Conservation (phyloP, 2,113 vertebrate species). For the Toxostoma redivivum region DNA sequence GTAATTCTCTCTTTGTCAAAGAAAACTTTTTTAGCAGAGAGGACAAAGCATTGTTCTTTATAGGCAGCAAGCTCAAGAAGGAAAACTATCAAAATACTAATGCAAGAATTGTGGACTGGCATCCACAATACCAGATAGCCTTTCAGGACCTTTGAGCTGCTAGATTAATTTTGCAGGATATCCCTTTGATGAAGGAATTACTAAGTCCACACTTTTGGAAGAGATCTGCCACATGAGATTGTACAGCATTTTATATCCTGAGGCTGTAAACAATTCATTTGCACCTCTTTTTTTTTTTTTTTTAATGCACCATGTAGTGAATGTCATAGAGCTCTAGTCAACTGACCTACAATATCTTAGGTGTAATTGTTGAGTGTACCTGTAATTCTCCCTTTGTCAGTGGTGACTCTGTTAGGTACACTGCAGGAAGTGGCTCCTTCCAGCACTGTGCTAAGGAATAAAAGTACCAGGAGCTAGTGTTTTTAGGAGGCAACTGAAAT, state of each 20-base stretch:
- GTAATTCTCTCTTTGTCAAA: not conserved
- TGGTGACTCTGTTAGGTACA: not conserved
- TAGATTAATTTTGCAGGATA: not conserved
- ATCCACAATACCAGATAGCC: not conserved
- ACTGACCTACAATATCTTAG: not conserved
- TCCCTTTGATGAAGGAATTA: not conserved
- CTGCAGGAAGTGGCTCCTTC: not conserved
- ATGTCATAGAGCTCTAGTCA: not conserved
- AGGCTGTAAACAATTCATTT: not conserved
- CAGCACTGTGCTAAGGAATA: not conserved
- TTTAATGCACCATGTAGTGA: not conserved
- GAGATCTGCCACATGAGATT: not conserved
- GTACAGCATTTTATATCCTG: not conserved
- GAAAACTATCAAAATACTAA: not conserved
- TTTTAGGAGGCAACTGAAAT: not conserved
- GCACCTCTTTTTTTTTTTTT: not conserved
- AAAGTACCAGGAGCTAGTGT: not conserved
- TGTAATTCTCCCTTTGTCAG: not conserved
- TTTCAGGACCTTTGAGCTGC: not conserved
- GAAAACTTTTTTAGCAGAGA: not conserved
- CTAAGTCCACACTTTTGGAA: not conserved
- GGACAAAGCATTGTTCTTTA: not conserved
- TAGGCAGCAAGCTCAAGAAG: not conserved
- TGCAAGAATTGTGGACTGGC: not conserved
- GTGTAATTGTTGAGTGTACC: not conserved